Evolutionary conservation across 2,888 invertebrate genomes (phyloP).

Genomic region (Drepanosiphum platanoidis): DNA sequence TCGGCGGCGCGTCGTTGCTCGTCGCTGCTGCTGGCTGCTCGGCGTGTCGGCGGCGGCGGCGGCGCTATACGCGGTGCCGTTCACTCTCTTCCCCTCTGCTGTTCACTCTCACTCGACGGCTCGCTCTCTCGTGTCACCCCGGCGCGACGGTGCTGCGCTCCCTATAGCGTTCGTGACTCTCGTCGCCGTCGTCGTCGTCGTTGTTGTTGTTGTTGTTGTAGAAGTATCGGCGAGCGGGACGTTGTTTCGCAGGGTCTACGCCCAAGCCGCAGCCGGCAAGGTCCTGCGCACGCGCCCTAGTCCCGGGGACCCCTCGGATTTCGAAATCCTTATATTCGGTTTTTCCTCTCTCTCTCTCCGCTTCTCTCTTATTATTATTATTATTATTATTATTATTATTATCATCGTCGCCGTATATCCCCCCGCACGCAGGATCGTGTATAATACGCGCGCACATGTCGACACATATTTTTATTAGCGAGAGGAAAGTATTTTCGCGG

Average conservation of each 20-base stretch:
- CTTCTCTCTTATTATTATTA: background rate
- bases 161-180: background rate
- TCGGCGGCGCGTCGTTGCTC: conserved; percentile 9
- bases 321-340: background rate
- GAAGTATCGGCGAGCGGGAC: background rate
- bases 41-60: background rate
- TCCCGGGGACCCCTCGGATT: background rate
- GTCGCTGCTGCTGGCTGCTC: conserved; percentile 1
- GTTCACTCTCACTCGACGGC: background rate
- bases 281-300: background rate
- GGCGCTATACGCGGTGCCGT: background rate
- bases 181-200: background rate
- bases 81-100: no score
- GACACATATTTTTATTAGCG: background rate
- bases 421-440: no score
- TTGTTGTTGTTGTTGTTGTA: background rate
- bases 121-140: background rate
- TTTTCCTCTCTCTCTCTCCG: background rate
- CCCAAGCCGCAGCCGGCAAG: background rate
- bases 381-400: no score
- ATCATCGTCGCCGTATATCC: no score
- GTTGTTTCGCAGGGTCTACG: background rate
- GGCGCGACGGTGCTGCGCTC: background rate
- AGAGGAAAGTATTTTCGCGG: no score
- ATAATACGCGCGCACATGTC: no score